Base-by-base conservation (phyloP, 2,888 invertebrate genomes). In the Eupithecia subumbrata region DNA sequence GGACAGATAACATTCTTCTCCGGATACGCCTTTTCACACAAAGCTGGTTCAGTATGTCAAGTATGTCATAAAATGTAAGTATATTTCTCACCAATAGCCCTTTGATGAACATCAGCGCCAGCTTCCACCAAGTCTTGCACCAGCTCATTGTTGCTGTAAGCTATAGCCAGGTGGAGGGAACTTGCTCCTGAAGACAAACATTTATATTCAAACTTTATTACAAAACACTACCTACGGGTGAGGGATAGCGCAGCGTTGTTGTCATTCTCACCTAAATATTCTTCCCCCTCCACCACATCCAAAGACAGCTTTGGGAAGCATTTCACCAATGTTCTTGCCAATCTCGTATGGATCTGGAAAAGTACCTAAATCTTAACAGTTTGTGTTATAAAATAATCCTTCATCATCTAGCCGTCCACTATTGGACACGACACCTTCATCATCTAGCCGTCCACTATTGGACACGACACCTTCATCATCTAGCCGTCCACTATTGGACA, bases 231-330 rank as follows among this genome's bases (percentile, higher is more conserved):
- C 22, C 5, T 5, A 25, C 25, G 12, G 14, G 14, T 60, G 18
- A 64, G 64, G 30, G 34, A 16, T 34, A 34, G 18, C 14, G 30
- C n/a, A n/a, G n/a, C n/a, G n/a, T n/a, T n/a, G n/a, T 34, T 34
- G 16, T 16, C 34, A 67, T 40, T 22, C 81, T 84, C 90, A 97
- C 98, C 99, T 87, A 98, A 96, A 94, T 99, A 99, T 93, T 99
- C 99, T 90, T 99, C 99, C 0, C 99, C 99, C 93, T 99, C 99
- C 74, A 99, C 99, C 5, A 99, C 97, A 91, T 99, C 99, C 76
- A 98, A 94, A 0, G 98, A 97, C 78, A 99, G 92, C 84, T 97
- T 97, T 0, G 99, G 99, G 88, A 98, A 99, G 86, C 98, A 97
- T 88, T 98, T 97, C 30, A 99, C 96, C 75, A 99, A 92, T 7